Evolutionary conservation across 2,888 invertebrate species (phyloP).

Genomic region (Spodoptera exigua): DNA sequence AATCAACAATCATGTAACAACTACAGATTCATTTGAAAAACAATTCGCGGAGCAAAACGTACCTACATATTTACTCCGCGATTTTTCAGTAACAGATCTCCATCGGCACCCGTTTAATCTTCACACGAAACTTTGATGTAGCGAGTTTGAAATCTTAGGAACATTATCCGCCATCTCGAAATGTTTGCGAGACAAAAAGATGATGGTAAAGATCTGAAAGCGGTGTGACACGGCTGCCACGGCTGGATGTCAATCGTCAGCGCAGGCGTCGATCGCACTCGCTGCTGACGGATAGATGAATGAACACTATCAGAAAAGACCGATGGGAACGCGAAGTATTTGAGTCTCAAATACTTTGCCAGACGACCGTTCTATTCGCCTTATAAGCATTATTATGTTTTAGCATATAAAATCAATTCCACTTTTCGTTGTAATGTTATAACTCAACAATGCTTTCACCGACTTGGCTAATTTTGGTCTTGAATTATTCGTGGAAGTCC

Average conservation of each 20-base stretch:
- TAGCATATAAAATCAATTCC: too few species aligned
- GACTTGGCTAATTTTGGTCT: too few species aligned
- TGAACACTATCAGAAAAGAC: slow-evolving; percentile 66
- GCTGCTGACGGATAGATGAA: slow-evolving; percentile 78
- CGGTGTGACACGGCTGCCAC: slow-evolving; percentile 55
- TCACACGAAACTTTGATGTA: slow-evolving; percentile 45
- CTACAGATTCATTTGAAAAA: slow-evolving; percentile 16
- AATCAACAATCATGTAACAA: slow-evolving; percentile 16
- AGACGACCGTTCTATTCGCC: slow-evolving; percentile 10
- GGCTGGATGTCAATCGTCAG: slow-evolving; percentile 65
- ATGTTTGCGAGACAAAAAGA: slow-evolving; percentile 53
- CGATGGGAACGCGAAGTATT: slow-evolving; percentile 59
- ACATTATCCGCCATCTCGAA: slow-evolving; percentile 36
- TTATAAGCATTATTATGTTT: slow-evolving; percentile 10
- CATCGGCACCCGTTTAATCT: slow-evolving; percentile 44
- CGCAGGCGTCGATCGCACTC: slow-evolving; percentile 56
- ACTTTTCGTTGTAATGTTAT: too few species aligned
- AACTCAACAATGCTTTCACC: too few species aligned
- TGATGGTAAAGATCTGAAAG: slow-evolving; percentile 60
- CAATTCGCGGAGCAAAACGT: neutral
- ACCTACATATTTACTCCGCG: slow-evolving; percentile 20
- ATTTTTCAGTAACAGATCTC: slow-evolving; percentile 32
- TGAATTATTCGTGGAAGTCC: too few species aligned
- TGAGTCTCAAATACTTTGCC: slow-evolving; percentile 48
- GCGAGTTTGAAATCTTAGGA: slow-evolving; percentile 26